Base-by-base conservation (phyloP, 1,140 invertebrate species). In the Sinonovacula constricta region DNA sequence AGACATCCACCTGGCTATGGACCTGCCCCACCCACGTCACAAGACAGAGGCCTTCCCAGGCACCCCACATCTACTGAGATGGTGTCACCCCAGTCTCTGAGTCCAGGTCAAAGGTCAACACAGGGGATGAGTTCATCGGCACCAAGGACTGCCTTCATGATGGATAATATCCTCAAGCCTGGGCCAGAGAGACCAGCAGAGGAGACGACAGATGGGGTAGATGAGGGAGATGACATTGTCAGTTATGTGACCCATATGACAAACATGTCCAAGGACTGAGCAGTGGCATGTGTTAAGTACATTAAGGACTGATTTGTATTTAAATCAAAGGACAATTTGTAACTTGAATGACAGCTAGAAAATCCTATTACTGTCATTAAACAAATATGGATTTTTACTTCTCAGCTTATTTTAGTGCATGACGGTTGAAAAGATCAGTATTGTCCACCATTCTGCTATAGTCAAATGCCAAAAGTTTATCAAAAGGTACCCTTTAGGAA, bases 111-210 rank as follows among this genome's bases (percentile, higher is more conserved):
- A 1, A 76, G 72, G 34, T 3, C 34, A 15, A n/a, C n/a, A n/a
- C 59, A 76, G 45, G 30, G 36, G 22, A 7, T 51, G 1, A 31
- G 10, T 31, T 53, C 63, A 3, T 12, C 63, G 24, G 39, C 7
- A 7, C 72, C 72, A 36, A 66, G 65, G 28, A 67, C 59, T n/a
- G 72, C 59, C 28, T 76, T 76, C 22, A 76, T 76, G 72, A 76
- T 76, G 72, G 72, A 76, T 54, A 76, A 76, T 67, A 76, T 76
- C 28, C 49, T 76, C 2, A 76, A 76, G 30, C 53, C 72, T 18
- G 36, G 15, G 18, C 33, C 62, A 36, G 63, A 67, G 31, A 57
- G 33, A 26, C 4, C 14, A 36, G 45, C 31, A 12, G 57, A 39
- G 39, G 72, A 76, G 22, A 60, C 65, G n/a, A 63, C 66, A 59